Conservation (phyloP, 2,113 vertebrate species). For the Mixornis gularis region DNA sequence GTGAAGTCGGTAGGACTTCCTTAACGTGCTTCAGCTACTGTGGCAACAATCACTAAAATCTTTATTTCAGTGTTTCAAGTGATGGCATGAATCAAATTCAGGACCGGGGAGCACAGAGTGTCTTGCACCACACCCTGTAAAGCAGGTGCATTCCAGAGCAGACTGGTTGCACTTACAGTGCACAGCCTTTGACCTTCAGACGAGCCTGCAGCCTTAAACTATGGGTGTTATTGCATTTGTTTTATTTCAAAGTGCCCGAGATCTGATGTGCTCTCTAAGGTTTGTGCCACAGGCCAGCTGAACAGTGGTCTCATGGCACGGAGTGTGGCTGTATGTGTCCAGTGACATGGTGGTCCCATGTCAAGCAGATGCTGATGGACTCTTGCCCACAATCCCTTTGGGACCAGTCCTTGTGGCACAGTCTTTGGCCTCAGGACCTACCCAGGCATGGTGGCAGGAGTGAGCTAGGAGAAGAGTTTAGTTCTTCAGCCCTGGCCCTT, state of each 20-base stretch:
- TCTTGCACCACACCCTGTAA: background rate
- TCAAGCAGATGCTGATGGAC: background rate
- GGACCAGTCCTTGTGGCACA: background rate
- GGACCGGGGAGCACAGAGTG: background rate
- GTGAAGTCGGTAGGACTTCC: background rate
- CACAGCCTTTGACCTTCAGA: background rate
- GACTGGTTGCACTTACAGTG: background rate
- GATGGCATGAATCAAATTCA: background rate
- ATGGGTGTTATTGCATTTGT: background rate
- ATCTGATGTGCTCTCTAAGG: background rate
- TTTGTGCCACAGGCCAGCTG: background rate
- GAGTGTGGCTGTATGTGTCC: background rate
- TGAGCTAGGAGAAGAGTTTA: background rate
- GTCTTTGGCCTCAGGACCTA: background rate
- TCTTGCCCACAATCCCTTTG: background rate
- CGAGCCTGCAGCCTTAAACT: background rate
- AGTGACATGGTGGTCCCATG: fast-evolving
- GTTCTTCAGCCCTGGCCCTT: background rate
- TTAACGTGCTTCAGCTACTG: background rate
- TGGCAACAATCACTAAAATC: background rate
- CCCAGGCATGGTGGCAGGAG: background rate
- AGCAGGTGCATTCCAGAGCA: background rate
- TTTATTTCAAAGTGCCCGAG: background rate
- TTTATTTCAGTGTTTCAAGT: background rate
- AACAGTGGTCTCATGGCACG: background rate